Percentiles rank a stretch among this genome's conserved stretches.
Evolutionary conservation across 2,113 vertebrate genomes (phyloP).

Genomic region (Clinocottus analis): DNA sequence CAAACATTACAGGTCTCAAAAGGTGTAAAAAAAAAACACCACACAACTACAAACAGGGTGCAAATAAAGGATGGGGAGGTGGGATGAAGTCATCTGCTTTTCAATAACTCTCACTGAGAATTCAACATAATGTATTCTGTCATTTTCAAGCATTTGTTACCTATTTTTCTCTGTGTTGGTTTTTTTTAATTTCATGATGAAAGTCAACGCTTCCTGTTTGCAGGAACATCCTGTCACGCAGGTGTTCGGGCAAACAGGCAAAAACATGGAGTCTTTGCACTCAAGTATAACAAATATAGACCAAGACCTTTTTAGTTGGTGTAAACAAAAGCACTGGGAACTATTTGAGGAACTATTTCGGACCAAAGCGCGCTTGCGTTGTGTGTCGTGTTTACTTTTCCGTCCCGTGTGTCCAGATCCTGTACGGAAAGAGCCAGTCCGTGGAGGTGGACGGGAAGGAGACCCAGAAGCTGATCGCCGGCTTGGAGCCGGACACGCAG

Average conservation of each 20-base stretch:
- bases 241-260: not conserved
- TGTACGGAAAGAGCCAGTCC: constrained; percentile 94
- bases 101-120: not conserved
- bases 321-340: not conserved
- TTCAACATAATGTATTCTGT: not conserved
- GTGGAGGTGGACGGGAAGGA: constrained; percentile 95
- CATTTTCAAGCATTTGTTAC: constrained; percentile 13
- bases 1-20: not conserved
- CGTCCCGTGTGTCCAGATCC: constrained; percentile 84
- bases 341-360: not conserved
- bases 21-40: not conserved
- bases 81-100: not conserved
- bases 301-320: not conserved
- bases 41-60: not conserved
- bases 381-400: not conserved
- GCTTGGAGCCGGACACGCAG: constrained; percentile 93
- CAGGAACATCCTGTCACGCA: not conserved
- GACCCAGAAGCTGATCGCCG: constrained; percentile 93
- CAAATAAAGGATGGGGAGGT: not conserved
- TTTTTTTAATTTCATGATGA: not conserved
- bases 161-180: not conserved
- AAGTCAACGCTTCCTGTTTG: not conserved
- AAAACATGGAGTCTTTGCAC: not conserved
- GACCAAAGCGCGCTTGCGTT: not conserved
- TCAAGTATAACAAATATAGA: not conserved